Conservation (phyloP, 2,888 invertebrate species). For the Pollenia amentaria region DNA sequence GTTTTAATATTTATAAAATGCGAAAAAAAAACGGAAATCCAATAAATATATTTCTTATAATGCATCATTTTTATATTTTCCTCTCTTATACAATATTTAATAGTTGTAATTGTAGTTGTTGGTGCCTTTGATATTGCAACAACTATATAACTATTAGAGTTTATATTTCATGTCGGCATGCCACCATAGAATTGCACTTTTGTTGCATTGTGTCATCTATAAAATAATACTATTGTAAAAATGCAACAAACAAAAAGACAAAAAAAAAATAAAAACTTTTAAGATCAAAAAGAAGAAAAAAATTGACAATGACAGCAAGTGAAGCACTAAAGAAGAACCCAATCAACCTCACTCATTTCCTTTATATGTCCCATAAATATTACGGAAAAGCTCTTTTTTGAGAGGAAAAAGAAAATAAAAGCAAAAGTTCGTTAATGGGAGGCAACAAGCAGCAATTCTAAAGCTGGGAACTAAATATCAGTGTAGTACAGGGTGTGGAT, state of each 20-base stretch:
- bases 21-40: slow-evolving; percentile 5
- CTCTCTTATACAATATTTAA: neutral
- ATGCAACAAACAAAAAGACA: neutral
- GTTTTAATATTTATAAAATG: slow-evolving; percentile 23
- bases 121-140: neutral
- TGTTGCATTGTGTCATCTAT: slow-evolving; percentile 60
- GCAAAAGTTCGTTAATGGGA: neutral
- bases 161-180: slow-evolving; percentile 27
- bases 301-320: slow-evolving; percentile 52
- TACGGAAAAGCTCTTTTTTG: slow-evolving; percentile 31
- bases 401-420: slow-evolving; percentile 22
- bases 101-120: neutral
- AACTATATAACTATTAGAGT: slow-evolving; percentile 26
- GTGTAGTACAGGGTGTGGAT: slow-evolving; percentile 8
- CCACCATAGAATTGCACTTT: slow-evolving; percentile 53
- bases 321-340: slow-evolving; percentile 63
- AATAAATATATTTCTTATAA: slow-evolving; percentile 34
- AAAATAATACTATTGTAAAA: slow-evolving; percentile 57
- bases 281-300: neutral
- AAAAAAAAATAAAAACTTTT: neutral
- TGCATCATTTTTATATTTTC: neutral
- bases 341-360: slow-evolving; percentile 64
- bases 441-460: neutral
- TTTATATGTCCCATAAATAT: slow-evolving; percentile 53
- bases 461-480: slow-evolving; percentile 11